These are phyloP conservation scores for Athene cunicularia DNA, from an alignment of 2,113 vertebrate genomes.

Conservation along the genomic window DNA sequence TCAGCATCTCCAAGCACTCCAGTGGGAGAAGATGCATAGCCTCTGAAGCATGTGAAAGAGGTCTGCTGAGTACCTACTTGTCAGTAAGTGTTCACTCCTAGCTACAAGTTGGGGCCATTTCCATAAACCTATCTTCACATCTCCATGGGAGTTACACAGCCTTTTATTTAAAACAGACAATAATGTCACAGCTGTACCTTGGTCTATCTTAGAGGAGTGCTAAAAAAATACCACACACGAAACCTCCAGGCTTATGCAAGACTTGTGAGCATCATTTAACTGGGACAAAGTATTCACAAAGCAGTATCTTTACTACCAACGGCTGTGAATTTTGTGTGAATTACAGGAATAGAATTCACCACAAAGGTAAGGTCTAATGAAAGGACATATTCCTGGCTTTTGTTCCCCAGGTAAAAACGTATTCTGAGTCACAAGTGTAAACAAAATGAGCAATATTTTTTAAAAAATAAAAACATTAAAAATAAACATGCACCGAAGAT, in stretches of 20 bases:
- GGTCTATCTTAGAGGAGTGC: not conserved
- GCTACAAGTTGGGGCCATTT: not conserved
- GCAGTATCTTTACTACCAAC: not conserved
- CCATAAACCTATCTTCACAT: fast-evolving
- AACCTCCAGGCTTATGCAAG: not conserved
- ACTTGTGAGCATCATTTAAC: not conserved
- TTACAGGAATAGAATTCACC: fast-evolving
- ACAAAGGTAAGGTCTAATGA: not conserved
- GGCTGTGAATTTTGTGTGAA: not conserved
- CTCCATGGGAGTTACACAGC: not conserved
- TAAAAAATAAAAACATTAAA: not conserved
- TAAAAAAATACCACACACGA: not conserved
- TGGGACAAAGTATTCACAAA: not conserved
- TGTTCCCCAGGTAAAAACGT: not conserved
- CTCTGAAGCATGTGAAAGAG: not conserved
- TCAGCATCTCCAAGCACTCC: not conserved
- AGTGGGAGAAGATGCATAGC: not conserved
- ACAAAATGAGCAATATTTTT: not conserved
- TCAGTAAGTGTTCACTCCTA: not conserved
- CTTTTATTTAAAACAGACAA: not conserved
- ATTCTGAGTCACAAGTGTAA: not conserved
- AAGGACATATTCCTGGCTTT: not conserved
- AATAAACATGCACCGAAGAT: not conserved
- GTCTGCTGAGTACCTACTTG: not conserved
- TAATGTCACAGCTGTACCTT: not conserved